These are phyloP conservation scores for Acanthacorydalis orientalis DNA, from an alignment of 2,888 invertebrate genomes.

Conservation along the genomic window DNA sequence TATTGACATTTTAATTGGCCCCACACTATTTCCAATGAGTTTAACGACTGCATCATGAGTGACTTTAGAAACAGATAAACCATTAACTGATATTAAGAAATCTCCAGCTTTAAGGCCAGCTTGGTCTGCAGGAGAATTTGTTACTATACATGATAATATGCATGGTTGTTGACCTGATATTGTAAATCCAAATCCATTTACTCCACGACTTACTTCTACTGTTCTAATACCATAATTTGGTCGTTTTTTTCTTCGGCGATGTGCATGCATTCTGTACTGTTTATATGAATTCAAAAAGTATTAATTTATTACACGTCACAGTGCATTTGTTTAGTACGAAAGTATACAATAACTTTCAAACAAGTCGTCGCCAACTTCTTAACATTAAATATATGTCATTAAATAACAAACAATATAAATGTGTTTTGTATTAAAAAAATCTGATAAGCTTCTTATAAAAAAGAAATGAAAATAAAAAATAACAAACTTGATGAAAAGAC, in stretches of 20 bases:
- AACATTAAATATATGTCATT: background rate
- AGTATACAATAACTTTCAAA: conserved; percentile 3
- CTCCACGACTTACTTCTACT: conserved; percentile 71
- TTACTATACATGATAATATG: conserved; percentile 82
- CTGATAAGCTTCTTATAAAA: background rate
- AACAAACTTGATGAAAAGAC: background rate
- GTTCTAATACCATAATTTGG: conserved; percentile 60
- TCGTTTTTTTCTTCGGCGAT: conserved; percentile 49
- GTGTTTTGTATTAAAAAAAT: background rate
- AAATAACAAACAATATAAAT: background rate
- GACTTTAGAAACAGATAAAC: conserved; percentile 76
- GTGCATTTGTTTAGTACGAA: conserved; percentile 1
- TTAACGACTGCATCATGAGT: conserved; percentile 88
- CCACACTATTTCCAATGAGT: conserved; percentile 73
- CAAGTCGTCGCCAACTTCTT: conserved; percentile 1
- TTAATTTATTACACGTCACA: conserved; percentile 4
- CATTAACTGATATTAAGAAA: conserved; percentile 82
- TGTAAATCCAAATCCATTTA: conserved; percentile 92
- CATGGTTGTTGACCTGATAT: conserved; percentile 95
- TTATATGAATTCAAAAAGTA: background rate
- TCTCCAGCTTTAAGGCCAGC: conserved; percentile 86
- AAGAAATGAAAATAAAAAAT: background rate
- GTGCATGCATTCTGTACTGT: conserved; percentile 34
- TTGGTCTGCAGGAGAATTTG: conserved; percentile 76
- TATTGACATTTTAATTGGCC: conserved; percentile 68